Evolutionary conservation across 2,113 vertebrate species (phyloP).

Genomic region (Sceloporus tristichus): DNA sequence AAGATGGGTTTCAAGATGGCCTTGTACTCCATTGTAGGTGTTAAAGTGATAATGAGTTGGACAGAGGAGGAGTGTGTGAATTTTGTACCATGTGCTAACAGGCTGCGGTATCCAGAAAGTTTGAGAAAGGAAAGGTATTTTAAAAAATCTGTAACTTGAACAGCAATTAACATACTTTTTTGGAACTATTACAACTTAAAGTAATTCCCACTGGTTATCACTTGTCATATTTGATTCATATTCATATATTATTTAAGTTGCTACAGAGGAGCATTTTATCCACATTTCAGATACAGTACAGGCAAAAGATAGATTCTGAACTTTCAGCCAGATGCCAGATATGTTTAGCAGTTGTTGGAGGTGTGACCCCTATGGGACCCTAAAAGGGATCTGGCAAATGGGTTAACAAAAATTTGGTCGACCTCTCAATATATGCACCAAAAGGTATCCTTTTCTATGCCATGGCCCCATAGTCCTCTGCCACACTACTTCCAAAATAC

Average conservation of each 20-base stretch:
- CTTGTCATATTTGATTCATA: not conserved
- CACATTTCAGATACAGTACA: not conserved
- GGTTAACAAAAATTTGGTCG: not conserved
- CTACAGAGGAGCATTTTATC: not conserved
- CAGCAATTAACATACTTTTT: too few relatives aligned
- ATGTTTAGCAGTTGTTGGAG: not conserved
- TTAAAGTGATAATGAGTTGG: too few relatives aligned
- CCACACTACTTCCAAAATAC: not conserved
- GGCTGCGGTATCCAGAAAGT: too few relatives aligned
- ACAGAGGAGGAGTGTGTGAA: too few relatives aligned
- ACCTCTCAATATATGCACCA: not conserved
- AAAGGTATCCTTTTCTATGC: slow-evolving; percentile 9
- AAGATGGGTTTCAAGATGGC: too few relatives aligned
- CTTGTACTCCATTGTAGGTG: not conserved
- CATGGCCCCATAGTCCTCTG: not conserved
- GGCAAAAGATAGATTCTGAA: not conserved
- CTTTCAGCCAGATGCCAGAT: not conserved
- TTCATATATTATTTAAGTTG: not conserved
- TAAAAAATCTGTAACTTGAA: too few relatives aligned
- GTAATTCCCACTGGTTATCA: not conserved
- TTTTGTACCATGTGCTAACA: too few relatives aligned
- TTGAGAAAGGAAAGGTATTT: too few relatives aligned
- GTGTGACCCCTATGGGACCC: not conserved
- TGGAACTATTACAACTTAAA: too few relatives aligned
- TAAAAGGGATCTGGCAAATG: not conserved